These are phyloP conservation scores for Drosophila grimshawi DNA, from an alignment of 1,140 invertebrate species.

Conservation along the genomic window DNA sequence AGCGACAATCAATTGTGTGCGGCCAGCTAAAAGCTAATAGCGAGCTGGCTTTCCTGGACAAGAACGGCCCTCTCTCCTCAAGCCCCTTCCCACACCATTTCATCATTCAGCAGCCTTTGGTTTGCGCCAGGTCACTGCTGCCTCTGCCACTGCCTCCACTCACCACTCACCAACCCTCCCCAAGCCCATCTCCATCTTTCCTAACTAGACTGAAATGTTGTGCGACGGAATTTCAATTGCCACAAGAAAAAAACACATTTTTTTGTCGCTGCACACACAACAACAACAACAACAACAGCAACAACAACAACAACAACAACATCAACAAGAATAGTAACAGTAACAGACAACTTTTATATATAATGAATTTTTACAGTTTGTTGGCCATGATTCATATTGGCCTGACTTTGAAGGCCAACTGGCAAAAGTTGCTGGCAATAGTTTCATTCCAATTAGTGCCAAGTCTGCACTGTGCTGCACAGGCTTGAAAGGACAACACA, in stretches of 20 bases:
- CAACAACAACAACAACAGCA: not conserved
- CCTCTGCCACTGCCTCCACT: not conserved
- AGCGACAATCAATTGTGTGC: conserved; percentile 56
- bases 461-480: conserved; percentile 8
- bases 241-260: conserved; percentile 30
- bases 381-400: conserved; percentile 48
- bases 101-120: not conserved
- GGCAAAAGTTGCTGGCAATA: conserved; percentile 46
- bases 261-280: conserved; percentile 11
- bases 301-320: conserved; percentile 13
- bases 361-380: conserved; percentile 77
- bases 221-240: conserved; percentile 67
- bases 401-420: conserved; percentile 48
- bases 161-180: not conserved
- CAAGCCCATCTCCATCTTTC: not conserved
- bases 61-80: not conserved
- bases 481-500: conserved; percentile 18
- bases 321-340: not conserved
- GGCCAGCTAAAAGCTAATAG: conserved; percentile 56
- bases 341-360: conserved; percentile 15
- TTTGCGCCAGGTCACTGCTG: conserved; percentile 1
- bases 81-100: not conserved
- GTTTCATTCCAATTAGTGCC: conserved; percentile 46
- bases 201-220: not conserved
- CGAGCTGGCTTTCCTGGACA: conserved; percentile 33